A percentile compares a stretch with the other conserved stretches of the same genome.
These are phyloP conservation scores for Zingel zingel DNA, from an alignment of 2,113 vertebrate species.

Conservation along the genomic window DNA sequence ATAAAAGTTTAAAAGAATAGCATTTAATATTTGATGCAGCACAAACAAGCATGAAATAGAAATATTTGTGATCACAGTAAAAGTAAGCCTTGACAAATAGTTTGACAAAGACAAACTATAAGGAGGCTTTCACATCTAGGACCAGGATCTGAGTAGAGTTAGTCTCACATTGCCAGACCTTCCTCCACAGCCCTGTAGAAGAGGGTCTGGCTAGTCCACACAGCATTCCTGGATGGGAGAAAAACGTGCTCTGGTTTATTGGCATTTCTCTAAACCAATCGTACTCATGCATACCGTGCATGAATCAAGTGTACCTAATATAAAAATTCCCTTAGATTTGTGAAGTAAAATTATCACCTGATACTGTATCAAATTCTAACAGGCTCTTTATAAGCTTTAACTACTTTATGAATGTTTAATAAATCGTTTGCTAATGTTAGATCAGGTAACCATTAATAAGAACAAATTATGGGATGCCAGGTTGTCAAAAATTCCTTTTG, in stretches of 20 bases:
- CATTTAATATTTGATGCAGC: slow-evolving; percentile 47
- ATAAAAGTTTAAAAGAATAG: slow-evolving; percentile 46
- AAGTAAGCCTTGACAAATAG: not conserved
- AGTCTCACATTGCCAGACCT: no score
- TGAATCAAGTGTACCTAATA: no score
- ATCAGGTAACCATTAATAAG: not conserved
- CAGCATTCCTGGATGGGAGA: no score
- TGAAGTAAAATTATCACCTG: no score
- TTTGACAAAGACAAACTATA: no score
- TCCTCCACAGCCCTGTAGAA: no score
- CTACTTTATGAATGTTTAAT: not conserved
- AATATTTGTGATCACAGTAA: slow-evolving; percentile 30
- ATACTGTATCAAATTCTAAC: not conserved
- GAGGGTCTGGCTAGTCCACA: no score
- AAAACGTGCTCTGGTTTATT: no score
- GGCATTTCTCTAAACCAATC: no score
- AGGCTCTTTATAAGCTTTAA: not conserved
- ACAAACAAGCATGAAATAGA: slow-evolving; percentile 56
- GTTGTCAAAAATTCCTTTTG: not conserved
- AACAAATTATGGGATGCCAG: not conserved
- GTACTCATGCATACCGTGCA: no score
- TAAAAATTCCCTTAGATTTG: not conserved
- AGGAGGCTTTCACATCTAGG: no score
- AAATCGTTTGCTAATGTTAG: not conserved
- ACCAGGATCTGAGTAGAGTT: no score